Evolutionary conservation across 2,113 vertebrate species (phyloP).

Genomic region (Rhynchomys soricoides): DNA sequence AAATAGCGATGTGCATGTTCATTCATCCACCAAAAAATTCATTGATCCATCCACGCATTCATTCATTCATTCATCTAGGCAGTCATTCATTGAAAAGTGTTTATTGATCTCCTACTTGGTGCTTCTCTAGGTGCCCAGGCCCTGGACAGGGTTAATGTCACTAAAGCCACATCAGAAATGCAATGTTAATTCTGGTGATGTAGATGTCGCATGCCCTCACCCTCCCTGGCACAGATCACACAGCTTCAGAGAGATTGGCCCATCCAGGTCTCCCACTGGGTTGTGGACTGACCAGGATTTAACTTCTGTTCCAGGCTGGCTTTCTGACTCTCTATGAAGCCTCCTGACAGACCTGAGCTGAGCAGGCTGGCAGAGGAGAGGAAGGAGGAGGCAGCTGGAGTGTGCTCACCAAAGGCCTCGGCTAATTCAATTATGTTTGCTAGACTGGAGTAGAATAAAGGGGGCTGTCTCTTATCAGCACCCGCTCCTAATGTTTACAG

Average conservation of each 20-base stretch:
- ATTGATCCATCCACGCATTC: neutral
- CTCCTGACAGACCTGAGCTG: rapidly evolving
- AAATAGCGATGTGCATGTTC: neutral
- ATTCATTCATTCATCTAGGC: neutral
- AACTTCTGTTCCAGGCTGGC: neutral
- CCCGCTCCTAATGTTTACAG: slow-evolving; percentile 49
- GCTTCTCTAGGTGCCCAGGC: neutral
- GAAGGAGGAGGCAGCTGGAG: neutral
- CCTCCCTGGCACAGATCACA: neutral
- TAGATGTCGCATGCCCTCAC: neutral
- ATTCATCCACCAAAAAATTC: neutral
- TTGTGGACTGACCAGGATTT: neutral
- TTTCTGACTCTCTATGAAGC: neutral
- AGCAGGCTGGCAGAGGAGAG: neutral
- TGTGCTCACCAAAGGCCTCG: neutral
- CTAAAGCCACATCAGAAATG: neutral
- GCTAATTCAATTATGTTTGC: slow-evolving; percentile 58
- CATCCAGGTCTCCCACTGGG: neutral
- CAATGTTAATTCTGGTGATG: neutral
- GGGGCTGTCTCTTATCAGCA: neutral
- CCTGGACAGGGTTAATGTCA: neutral
- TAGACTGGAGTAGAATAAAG: slow-evolving; percentile 52
- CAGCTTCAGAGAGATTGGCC: neutral
- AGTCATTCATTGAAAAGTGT: neutral
- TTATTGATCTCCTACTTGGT: neutral